Conservation (phyloP, 2,113 vertebrate species). For the Struthio camelus region DNA sequence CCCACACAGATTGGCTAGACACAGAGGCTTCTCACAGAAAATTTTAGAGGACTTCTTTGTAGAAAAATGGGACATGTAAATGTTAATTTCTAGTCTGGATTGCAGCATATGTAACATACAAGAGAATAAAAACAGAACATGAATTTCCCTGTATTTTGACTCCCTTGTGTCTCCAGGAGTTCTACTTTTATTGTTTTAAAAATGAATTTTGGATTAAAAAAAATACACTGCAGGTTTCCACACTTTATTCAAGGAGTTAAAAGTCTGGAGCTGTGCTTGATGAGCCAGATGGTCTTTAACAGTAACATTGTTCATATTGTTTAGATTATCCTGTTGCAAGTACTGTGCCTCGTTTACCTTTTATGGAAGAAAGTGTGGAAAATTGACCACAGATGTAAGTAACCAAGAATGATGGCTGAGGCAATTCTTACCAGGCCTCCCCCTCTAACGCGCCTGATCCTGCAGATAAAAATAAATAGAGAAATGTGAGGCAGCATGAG, state of each 20-base stretch:
- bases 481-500: slow-evolving; percentile 65
- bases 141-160: neutral
- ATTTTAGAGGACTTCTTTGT: neutral
- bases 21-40: neutral
- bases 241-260: slow-evolving; percentile 83
- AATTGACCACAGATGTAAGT: slow-evolving; percentile 86
- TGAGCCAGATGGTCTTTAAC: slow-evolving; percentile 83
- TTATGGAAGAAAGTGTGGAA: slow-evolving; percentile 87
- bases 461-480: slow-evolving; percentile 80
- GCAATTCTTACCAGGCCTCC: slow-evolving; percentile 78
- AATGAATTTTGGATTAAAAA: slow-evolving; percentile 24
- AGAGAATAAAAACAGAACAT: neutral
- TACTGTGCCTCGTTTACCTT: slow-evolving; percentile 84
- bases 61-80: neutral
- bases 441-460: slow-evolving; percentile 75
- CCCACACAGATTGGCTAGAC: accelerated
- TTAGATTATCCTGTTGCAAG: slow-evolving; percentile 85
- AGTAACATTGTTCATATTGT: slow-evolving; percentile 85
- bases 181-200: slow-evolving; percentile 1
- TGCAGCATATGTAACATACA: neutral
- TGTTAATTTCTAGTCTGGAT: neutral
- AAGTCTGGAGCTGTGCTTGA: slow-evolving; percentile 73
- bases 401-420: slow-evolving; percentile 79
- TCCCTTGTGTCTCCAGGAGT: neutral
- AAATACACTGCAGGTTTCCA: neutral